Conservation (phyloP, 1,140 invertebrate species). For the Nymphalis io region DNA sequence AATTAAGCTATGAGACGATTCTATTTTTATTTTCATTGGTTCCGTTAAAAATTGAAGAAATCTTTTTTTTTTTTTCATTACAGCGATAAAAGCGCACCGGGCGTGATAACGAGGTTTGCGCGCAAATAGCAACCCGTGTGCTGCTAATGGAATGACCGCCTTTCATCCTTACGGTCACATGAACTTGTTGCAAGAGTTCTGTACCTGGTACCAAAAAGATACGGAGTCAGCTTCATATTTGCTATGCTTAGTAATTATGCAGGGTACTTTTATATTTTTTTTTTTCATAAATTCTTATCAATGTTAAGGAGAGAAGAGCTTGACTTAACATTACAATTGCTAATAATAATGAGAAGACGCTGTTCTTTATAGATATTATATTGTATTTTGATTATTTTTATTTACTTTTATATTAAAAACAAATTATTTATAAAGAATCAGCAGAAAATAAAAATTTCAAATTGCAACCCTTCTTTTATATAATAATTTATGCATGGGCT, state of each 20-base stretch:
- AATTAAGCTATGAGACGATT: too few species aligned
- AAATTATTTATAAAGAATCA: background rate
- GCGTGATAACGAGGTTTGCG: conserved; percentile 19
- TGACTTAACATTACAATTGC: too few species aligned
- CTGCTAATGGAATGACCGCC: conserved; percentile 28
- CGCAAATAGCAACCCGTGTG: conserved; percentile 29
- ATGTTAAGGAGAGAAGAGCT: too few species aligned
- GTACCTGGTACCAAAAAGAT: background rate
- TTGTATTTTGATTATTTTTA: too few species aligned
- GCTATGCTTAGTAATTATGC: background rate
- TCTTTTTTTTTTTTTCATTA: conserved; percentile 17
- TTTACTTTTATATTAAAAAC: too few species aligned
- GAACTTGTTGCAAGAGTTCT: background rate
- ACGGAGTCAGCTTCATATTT: background rate
- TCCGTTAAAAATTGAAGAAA: conserved; percentile 4
- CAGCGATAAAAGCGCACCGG: conserved; percentile 17
- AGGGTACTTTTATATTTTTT: background rate
- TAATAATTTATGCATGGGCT: conserved; percentile 9
- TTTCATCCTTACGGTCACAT: conserved; percentile 12
- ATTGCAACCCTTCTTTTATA: background rate
- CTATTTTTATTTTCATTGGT: background rate
- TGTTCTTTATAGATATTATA: too few species aligned
- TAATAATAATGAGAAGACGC: too few species aligned
- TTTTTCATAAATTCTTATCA: too few species aligned
- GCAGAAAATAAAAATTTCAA: background rate